These are phyloP conservation scores for Sciaenops ocellatus DNA, from an alignment of 2,797 vertebrate species.

Conservation along the genomic window DNA sequence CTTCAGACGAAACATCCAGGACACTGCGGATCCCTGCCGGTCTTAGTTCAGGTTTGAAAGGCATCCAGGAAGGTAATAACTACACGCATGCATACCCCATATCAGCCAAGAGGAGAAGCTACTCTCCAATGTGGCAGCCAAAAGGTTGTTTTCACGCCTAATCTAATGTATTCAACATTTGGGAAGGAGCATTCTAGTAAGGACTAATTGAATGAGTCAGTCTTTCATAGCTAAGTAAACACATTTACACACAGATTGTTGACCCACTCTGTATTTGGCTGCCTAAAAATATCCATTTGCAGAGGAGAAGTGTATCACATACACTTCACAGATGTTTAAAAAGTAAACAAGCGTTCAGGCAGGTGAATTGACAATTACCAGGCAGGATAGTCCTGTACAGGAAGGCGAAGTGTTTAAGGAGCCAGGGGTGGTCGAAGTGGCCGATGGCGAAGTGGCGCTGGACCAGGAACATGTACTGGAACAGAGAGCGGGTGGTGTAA, in stretches of 20 bases:
- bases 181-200: not conserved
- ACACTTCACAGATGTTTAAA: conserved; percentile 5
- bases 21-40: conserved; percentile 35
- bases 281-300: conserved; percentile 1
- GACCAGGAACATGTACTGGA: conserved; percentile 97
- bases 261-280: conserved; percentile 22
- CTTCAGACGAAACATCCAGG: conserved; percentile 47
- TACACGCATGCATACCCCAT: conserved; percentile 63
- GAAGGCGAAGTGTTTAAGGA: conserved; percentile 97
- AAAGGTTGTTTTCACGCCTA: conserved; percentile 30
- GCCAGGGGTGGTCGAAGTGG: conserved; percentile 97
- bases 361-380: conserved; percentile 80
- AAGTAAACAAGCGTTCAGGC: not conserved
- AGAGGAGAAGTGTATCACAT: not conserved
- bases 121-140: conserved; percentile 21
- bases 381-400: conserved; percentile 96
- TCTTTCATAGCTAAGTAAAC: conserved; percentile 33
- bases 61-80: conserved; percentile 61
- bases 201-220: conserved; percentile 28
- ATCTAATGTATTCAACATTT: conserved; percentile 32
- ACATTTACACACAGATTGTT: conserved; percentile 1
- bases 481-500: conserved; percentile 96
- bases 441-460: conserved; percentile 95
- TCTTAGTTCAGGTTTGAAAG: conserved; percentile 52
- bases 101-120: conserved; percentile 41